These are phyloP conservation scores for Plectrocnemia conspersa DNA, from an alignment of 1,140 invertebrate species.

Conservation along the genomic window DNA sequence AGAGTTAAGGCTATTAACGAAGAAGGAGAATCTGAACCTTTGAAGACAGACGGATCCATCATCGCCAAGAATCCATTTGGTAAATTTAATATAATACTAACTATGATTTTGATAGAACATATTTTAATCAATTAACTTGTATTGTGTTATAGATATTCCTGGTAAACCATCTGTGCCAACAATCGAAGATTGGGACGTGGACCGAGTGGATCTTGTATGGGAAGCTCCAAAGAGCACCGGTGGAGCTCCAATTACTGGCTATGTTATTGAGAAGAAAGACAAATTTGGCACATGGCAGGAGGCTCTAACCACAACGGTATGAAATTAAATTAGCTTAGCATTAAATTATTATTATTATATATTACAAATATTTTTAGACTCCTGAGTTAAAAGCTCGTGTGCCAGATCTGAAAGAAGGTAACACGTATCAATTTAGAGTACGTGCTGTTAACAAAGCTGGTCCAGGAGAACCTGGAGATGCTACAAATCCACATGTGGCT, in stretches of 20 bases:
- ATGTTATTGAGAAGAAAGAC: slow-evolving; percentile 96
- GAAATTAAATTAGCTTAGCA: slow-evolving; percentile 20
- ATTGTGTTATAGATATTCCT: slow-evolving; percentile 61
- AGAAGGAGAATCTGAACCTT: slow-evolving; percentile 93
- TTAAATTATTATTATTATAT: slow-evolving; percentile 11
- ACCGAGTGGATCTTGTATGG: slow-evolving; percentile 92
- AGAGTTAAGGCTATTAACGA: slow-evolving; percentile 96
- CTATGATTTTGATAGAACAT: neutral
- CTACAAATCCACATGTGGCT: slow-evolving; percentile 80
- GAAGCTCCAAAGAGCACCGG: slow-evolving; percentile 82
- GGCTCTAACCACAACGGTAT: slow-evolving; percentile 70
- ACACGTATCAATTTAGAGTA: slow-evolving; percentile 90
- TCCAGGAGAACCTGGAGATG: slow-evolving; percentile 81
- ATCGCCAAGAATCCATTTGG: slow-evolving; percentile 93
- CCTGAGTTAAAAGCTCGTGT: slow-evolving; percentile 77
- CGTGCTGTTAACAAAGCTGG: slow-evolving; percentile 93
- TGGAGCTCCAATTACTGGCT: slow-evolving; percentile 91
- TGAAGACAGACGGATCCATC: slow-evolving; percentile 80
- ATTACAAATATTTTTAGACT: slow-evolving; percentile 48
- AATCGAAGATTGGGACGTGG: slow-evolving; percentile 89
- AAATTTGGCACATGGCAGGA: slow-evolving; percentile 89
- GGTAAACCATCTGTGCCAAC: slow-evolving; percentile 85
- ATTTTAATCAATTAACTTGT: slow-evolving; percentile 8
- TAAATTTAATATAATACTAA: slow-evolving; percentile 40
- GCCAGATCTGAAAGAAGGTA: slow-evolving; percentile 83